Base-by-base conservation (phyloP, 2,113 vertebrate species). In the Proterorhinus semilunaris region DNA sequence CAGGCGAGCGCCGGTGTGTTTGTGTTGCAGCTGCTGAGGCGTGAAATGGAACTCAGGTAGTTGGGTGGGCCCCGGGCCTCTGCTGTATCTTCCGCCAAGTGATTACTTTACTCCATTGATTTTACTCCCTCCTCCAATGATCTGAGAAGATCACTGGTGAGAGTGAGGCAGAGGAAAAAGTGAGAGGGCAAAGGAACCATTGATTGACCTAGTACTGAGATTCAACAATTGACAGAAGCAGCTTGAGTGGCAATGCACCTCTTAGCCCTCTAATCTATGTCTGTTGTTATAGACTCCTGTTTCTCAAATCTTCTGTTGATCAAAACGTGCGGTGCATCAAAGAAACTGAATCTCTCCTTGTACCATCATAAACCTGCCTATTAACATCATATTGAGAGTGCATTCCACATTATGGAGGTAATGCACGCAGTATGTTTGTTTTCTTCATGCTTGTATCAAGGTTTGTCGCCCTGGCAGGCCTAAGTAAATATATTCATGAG, bases 41-140 rank as follows among this genome's bases (percentile, higher is more conserved):
- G 82, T 93, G 90, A 93, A 92, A 93, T 92, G 87, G 89, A 91
- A 86, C 88, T 88, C 89, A 91, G 90, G 91, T 93, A 92, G 84
- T 83, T 64, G 73, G 79, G 78, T 69, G 75, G 84, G 88, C 90
- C 90, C 79, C 73, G 21, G 88, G 90, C 84, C 85, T 88, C 83
- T 80, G 75, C 74, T 88, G 79, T 85, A 87, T 91, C 90, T 92
- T 91, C 88, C 86, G 86, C 86, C 83, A 86, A 91, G 88, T 89
- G 89, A 92, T 92, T 91, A 89, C 90, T 91, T 90, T 87, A 90
- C 86, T 79, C 83, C 89, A 93, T 92, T 90, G 91, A 93, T 93
- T 93, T 90, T 86, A 72, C 81, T 88, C 80, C 85, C 79, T 86
- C 82, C 88, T 89, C 74, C 84, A 87, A 82, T 89, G 90, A 91